Evolutionary conservation across 1,140 invertebrate species (phyloP), one percentile per base, ranked within the genome.

Genomic region (Drosophila leontia): DNA sequence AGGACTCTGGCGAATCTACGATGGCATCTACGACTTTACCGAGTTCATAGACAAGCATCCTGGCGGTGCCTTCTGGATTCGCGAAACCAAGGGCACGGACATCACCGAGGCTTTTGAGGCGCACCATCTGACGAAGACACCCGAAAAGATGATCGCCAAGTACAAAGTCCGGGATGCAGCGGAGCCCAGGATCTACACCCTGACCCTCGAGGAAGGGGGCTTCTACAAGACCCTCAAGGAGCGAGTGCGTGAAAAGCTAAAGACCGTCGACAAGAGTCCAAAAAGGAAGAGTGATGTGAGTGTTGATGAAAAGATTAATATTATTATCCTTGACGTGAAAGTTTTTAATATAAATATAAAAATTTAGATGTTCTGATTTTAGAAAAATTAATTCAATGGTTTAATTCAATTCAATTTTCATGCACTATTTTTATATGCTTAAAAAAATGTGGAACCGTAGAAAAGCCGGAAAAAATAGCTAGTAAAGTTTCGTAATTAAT

Each of bases 81-180:
- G 91, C 8, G 72, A 95, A 15, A 96, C 95, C 2, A 94, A 94
- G 84, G 96, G 95, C 1, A 96, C 94, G 0, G 96, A 96, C 77
- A 96, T 96, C 3, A 96, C 96, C 1, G 96, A 96, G 92, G 93
- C 94, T 11, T 96, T 96, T 67, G 95, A 96, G 93, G 75, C 82
- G 1, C 95, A 95, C 91, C 96, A 95, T 78, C 77, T 95, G 23
- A 92, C 92, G 3, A 75, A 92, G 0, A 39, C 59, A 0, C 93
- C 95, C 0, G 92, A 94, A 57, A 93, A 92, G 32, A 77, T 96
- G 35, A 91, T 96, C 2, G 87, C 92, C 4, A 95, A 95, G 71
- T 96, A 94, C 79, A 95, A 93, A 68, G 93, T 95, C 0, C 91
- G 93, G 8, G 92, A 95, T 23, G 95, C 95, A 0, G 84, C 64